Percentiles rank a stretch among this genome's conserved stretches.
phyloP scores from a whole-genome alignment of 2,113 vertebrate species.

The Paratilapia polleni region DNA sequence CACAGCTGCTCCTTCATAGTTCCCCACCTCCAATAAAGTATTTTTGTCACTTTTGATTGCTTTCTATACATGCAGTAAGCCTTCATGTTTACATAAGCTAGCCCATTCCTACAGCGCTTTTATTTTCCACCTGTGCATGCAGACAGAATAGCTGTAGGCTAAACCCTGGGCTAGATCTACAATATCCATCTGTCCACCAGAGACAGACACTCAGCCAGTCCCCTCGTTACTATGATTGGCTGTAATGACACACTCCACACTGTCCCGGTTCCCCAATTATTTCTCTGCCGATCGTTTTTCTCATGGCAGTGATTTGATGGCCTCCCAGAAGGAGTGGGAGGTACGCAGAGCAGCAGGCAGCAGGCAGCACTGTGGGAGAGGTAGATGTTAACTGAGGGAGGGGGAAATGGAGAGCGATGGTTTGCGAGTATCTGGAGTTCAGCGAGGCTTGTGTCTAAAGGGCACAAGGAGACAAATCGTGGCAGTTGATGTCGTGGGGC shows the following conservation, averaged over 20 bases:
- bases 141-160: constrained; percentile 56
- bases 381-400: constrained; percentile 31
- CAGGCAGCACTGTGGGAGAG: constrained; percentile 31
- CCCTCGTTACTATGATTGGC: constrained; percentile 71
- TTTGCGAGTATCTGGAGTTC: constrained; percentile 31
- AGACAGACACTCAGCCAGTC: constrained; percentile 55
- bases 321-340: constrained; percentile 55
- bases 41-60: constrained; percentile 35
- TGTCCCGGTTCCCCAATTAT: constrained; percentile 68
- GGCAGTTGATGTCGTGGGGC: constrained; percentile 34
- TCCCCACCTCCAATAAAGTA: background rate
- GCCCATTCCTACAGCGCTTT: background rate
- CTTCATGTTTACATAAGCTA: background rate
- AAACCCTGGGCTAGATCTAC: constrained; percentile 32
- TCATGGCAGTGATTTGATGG: constrained; percentile 71
- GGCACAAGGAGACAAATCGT: constrained; percentile 40
- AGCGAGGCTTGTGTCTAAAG: constrained; percentile 36
- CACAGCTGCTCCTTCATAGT: background rate
- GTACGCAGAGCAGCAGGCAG: constrained; percentile 45
- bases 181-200: constrained; percentile 58
- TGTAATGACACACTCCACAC: constrained; percentile 70
- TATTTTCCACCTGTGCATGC: constrained; percentile 39
- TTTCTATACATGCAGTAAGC: constrained; percentile 18
- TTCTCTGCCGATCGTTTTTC: constrained; percentile 64
- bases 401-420: background rate